Base-by-base conservation (phyloP, 2,113 vertebrate species). In the Ariopsis seemanni region DNA sequence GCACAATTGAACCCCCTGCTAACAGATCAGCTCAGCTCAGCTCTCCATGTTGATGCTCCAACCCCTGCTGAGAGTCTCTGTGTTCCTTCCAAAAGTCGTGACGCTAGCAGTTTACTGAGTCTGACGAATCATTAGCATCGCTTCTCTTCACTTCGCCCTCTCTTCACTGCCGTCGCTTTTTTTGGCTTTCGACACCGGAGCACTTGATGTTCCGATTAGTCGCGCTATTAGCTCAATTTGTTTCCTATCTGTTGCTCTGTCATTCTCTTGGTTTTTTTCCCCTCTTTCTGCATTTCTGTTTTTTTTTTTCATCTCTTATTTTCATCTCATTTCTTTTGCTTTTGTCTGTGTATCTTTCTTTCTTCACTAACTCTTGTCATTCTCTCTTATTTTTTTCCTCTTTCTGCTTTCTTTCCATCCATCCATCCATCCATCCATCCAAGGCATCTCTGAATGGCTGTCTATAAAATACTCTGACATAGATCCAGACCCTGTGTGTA, bases 1-100 rank as follows among this genome's bases (percentile, higher is more conserved):
- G 22, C 62, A 60, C 48, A 55, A 25, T 75, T 58, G 52, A 58
- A 57, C 74, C 82, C 27, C 72, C 80, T 86, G 82, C 81, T 82
- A 72, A 11, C 42, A 65, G 42, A 11, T 83, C 55, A 83, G 42
- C 8, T 83, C 55, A 75, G 48, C 86, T 50, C n/a, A 17, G 7
- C 11, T 48, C 18, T 63, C 17, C 48, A 0, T 69, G 22, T 82
- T 74, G 69, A 62, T 63, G 77, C 80, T 75, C n/a, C 42, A 5
- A 18, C 48, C 20, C 81, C 67, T 62, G 57, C 15, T 60, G 57
- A 58, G 78, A 42, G 79, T 20, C 5, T 18, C 27, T 30, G 7
- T 25, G 15, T 52, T 58, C 30, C 3, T 57, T 80, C 62, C 55
- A 4, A 74, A 62, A 75, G 69, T 75, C 27, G 42, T 53, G n/a